Evolutionary conservation across 2,113 vertebrate genomes (phyloP).

Genomic region (Chinchilla lanigera): DNA sequence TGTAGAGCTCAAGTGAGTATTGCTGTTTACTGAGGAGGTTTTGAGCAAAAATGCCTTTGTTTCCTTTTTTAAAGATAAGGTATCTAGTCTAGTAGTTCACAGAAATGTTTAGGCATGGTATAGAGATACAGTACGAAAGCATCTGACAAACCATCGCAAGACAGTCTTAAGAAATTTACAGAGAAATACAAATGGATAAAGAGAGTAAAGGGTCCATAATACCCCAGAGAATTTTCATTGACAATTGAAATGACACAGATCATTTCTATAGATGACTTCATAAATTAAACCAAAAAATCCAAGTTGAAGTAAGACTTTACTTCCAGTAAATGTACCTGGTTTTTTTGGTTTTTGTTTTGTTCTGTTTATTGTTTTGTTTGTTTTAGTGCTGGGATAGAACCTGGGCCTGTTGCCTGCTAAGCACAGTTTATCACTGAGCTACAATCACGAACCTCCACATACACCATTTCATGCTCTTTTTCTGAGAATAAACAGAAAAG

Average conservation of each 20-base stretch:
- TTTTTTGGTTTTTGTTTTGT: background rate
- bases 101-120: background rate
- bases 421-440: no score
- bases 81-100: background rate
- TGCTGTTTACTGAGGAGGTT: background rate
- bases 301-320: background rate
- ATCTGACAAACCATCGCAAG: background rate
- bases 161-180: background rate
- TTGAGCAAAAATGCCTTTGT: background rate
- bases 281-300: background rate
- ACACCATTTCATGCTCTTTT: background rate
- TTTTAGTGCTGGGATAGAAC: background rate
- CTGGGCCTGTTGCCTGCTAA: background rate
- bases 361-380: background rate
- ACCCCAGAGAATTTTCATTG: background rate
- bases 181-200: rapidly evolving
- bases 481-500: background rate
- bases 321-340: background rate
- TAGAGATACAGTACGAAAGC: background rate
- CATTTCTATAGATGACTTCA: background rate
- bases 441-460: background rate
- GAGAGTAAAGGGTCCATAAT: background rate
- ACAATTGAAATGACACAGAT: background rate
- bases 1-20: background rate
- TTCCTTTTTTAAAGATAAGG: background rate